Conservation (phyloP, 2,797 vertebrate species). For the Graptemys geographica region DNA sequence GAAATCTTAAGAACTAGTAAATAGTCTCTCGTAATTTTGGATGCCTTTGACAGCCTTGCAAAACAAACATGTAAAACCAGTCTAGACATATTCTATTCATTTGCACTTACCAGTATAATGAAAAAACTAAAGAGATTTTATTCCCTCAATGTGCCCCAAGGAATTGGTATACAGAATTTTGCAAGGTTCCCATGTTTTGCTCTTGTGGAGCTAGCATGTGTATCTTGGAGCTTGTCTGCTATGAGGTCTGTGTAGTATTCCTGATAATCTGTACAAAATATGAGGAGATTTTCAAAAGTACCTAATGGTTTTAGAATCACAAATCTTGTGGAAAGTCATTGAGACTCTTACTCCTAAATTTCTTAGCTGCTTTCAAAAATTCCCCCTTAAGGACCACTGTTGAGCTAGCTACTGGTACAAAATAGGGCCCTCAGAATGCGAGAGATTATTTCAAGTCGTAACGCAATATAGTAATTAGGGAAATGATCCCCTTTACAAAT, state of each 20-base stretch:
- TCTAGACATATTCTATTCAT: not conserved
- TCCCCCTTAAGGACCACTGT: slow-evolving; percentile 35
- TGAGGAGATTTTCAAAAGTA: slow-evolving; percentile 56
- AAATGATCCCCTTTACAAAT: slow-evolving; percentile 85
- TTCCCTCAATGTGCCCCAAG: not conserved
- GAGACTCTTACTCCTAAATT: slow-evolving; percentile 38
- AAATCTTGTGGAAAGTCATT: too few relatives aligned
- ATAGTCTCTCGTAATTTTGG: not conserved
- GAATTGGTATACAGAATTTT: not conserved
- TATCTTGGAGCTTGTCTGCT: slow-evolving; percentile 24
- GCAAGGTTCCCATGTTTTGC: not conserved
- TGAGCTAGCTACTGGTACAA: slow-evolving; percentile 61
- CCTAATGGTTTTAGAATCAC: slow-evolving; percentile 25
- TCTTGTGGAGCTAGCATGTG: not conserved
- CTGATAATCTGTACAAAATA: slow-evolving; percentile 8
- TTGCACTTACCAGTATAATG: not conserved
- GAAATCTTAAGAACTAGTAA: not conserved
- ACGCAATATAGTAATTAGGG: slow-evolving; percentile 56
- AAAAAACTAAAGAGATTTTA: not conserved
- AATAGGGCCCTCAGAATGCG: slow-evolving; percentile 54
- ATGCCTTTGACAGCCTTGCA: not conserved
- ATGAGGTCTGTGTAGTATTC: not conserved
- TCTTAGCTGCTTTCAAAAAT: slow-evolving; percentile 43
- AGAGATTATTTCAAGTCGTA: slow-evolving; percentile 65
- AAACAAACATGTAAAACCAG: not conserved